Evolutionary conservation across 1,140 invertebrate genomes (phyloP).

Genomic region (Nymphalis io): DNA sequence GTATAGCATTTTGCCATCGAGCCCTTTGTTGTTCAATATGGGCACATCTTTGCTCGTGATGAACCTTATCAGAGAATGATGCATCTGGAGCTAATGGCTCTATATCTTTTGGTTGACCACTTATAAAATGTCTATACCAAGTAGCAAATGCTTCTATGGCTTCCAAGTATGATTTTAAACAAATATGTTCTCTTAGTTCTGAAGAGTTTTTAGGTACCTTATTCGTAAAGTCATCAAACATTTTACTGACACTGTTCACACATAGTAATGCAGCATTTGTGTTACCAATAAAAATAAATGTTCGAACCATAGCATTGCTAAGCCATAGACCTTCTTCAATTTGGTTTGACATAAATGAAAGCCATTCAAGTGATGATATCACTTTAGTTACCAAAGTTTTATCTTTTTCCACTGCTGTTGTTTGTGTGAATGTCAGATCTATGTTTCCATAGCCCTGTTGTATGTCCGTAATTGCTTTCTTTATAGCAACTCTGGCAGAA

Average conservation of each 20-base stretch:
- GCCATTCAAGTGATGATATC: constrained; percentile 91
- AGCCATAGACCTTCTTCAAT: constrained; percentile 90
- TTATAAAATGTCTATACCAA: constrained; percentile 93
- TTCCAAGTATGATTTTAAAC: constrained; percentile 89
- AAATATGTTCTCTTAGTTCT: constrained; percentile 87
- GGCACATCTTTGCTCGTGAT: constrained; percentile 90
- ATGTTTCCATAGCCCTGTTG: constrained; percentile 71
- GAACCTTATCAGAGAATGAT: constrained; percentile 93
- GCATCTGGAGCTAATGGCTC: constrained; percentile 82
- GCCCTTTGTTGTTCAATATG: constrained; percentile 89
- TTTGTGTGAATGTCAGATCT: constrained; percentile 65
- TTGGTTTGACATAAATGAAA: constrained; percentile 90
- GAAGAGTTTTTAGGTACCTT: constrained; percentile 76
- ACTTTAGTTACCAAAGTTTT: constrained; percentile 84
- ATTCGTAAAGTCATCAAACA: constrained; percentile 68
- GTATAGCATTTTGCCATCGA: constrained; percentile 85
- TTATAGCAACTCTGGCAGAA: constrained; percentile 92
- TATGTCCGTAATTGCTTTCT: constrained; percentile 84
- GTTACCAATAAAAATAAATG: constrained; percentile 83
- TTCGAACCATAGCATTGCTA: constrained; percentile 93
- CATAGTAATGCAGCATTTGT: constrained; percentile 74
- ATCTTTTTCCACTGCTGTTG: constrained; percentile 81
- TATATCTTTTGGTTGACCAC: constrained; percentile 87
- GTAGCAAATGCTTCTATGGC: constrained; percentile 93
- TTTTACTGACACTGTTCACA: constrained; percentile 81